Evolutionary conservation across 1,140 invertebrate genomes (phyloP), one percentile per base, ranked within the genome.

Genomic region (Drosophila lacertosa): DNA sequence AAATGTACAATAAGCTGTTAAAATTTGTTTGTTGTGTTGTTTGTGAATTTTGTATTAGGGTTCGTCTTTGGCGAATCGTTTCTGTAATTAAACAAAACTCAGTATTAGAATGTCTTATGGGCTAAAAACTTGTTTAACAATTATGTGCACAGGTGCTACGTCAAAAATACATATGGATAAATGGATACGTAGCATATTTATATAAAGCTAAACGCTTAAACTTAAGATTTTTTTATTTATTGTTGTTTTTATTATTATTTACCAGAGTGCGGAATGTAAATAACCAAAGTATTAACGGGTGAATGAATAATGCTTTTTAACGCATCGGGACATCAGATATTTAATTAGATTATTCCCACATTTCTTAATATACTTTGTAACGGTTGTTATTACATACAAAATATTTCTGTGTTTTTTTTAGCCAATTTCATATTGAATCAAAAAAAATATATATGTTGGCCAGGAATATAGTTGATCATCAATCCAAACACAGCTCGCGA

Each of bases 21-120:
- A 64, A 37, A 55, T 76, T 60, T 69, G 55, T 76, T 60, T 69
- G 55, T 72, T 53, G 54, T 71, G 60, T 72, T 78, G 44, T 75
- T 70, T 67, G 57, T 63, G 62, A 66, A 68, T 58, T 63, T 72
- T 64, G 39, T 45, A 64, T 47, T 72, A 67, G 59, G 63, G 59
- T 69, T 74, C 74, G 68, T 73, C 77, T 74, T 80, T 77, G 77
- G 67, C 63, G 65, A 77, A 70, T 60, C 77, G 74, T 80, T 80
- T 80, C 77, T 80, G 77, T 50, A 80, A 80, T 65, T 71, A 78
- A 75, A 75, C 54, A 78, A 66, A 77, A 69, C 53, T 68, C 37
- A 39, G 33, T 57, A 70, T 75, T 71, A 75, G 60, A 35, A 60
- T 67, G 35, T 39, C 37, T 47, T 68, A 29, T 33, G 3, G 4